A percentile compares a stretch with the other conserved stretches of the same genome.
These are phyloP conservation scores for Bettongia penicillata DNA, from an alignment of 2,113 vertebrate species.

Conservation along the genomic window DNA sequence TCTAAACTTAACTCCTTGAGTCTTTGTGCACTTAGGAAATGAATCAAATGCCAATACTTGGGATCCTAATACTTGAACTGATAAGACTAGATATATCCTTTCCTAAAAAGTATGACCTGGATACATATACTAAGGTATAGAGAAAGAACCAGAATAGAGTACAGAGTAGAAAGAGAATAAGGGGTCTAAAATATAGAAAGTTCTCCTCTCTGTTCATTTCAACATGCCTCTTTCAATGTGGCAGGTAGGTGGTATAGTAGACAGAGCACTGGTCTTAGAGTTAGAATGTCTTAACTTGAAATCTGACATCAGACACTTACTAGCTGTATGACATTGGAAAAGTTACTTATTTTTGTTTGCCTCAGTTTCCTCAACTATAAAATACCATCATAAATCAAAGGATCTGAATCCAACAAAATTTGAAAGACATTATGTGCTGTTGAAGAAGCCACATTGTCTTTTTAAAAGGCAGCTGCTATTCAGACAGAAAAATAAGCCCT, in stretches of 20 bases:
- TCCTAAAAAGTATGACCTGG: no score
- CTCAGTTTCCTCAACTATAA: not conserved
- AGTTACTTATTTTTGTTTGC: not conserved
- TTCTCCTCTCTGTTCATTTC: not conserved
- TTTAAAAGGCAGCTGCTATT: no score
- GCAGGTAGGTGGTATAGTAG: not conserved
- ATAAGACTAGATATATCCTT: not conserved
- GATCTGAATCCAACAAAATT: not conserved
- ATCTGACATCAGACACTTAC: not conserved
- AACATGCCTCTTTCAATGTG: not conserved
- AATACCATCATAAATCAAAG: no score
- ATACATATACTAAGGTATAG: no score
- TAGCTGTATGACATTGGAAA: not conserved
- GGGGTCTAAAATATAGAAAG: no score
- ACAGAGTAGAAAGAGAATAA: not conserved
- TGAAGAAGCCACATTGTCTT: not conserved
- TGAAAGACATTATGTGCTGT: not conserved
- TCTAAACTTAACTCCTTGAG: not conserved
- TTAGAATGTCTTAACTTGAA: not conserved
- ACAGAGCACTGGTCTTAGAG: not conserved
- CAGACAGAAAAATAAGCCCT: not conserved
- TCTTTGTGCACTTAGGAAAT: not conserved
- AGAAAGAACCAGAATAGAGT: not conserved
- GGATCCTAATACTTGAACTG: not conserved
- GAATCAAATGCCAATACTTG: not conserved